Base-by-base conservation (phyloP, 2,113 vertebrate species). In the Zapornia atra region DNA sequence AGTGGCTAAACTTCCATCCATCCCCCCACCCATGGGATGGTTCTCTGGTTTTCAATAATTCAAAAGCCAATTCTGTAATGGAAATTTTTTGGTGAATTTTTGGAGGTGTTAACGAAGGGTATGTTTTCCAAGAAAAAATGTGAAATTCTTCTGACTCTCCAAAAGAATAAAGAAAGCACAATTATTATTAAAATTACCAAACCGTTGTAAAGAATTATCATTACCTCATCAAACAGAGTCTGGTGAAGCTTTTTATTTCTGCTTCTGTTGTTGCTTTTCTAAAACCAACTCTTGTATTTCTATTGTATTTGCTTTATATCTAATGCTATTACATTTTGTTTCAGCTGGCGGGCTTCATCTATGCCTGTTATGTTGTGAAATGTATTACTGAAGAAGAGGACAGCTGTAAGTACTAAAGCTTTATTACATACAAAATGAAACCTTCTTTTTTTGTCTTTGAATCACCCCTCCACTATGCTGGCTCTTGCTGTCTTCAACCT, bases 351-450 rank as follows among this genome's bases (percentile, higher is more conserved):
- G 99, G 99, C 90, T 99, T 99, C 98, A 98, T 99, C 98, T 99
- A 99, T 91, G 99, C 99, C 98, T 99, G 99, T 98, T 99, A 99
- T 82, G 99, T 99, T 98, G 99, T 99, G 98, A 99, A 99, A 98
- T 99, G 99, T 95, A 99, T 99, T 97, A 99, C 99, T 94, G 99
- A 99, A 98, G 99, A 99, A 97, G 99, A 99, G 93, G 99, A 99
- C 98, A 99, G 99, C 98, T 99, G 99, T 99, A 98, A 99, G 99
- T 99, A 99, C 91, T 90, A 97, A 98, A 98, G 79, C 82, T 97
- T 95, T 95, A 78, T 96, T 98, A 95, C 73, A 51, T 91, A 81
- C 57, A 81, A 91, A 97, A 95, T 96, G 34, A 93, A 60, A 85
- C 92, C 15, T 83, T 72, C 61, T 76, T 44, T 46, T 40, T 54